Base-by-base conservation (phyloP, 2,888 invertebrate genomes). In the Thelaira solivaga region DNA sequence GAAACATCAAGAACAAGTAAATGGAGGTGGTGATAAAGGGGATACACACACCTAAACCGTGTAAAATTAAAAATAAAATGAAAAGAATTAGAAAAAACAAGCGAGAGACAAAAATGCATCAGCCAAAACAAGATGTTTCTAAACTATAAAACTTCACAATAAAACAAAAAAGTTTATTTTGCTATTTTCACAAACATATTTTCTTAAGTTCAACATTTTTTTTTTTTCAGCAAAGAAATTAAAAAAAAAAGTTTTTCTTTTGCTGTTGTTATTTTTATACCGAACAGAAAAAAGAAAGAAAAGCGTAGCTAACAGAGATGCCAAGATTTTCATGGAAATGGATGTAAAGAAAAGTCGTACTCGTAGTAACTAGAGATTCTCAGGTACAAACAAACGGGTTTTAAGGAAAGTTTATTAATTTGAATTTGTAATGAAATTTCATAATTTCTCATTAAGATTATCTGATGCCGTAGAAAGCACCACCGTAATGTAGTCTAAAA, bases 121-220 rank as follows among this genome's bases (percentile, higher is more conserved):
- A 68, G n/a, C 49, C 51, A 43, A 61, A 61, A 34, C 61, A 62
- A 71, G 26, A 55, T 72, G 72, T 64, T 72, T 64, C 62, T 29
- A 49, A 68, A 45, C 41, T 53, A 24, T 10, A 26, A 51, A 64
- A 49, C 41, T 64, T n/a, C 13, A 61, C n/a, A 45, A 18, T 26
- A 20, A 20, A 45, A 72, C 34, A 18, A 62, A 62, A 69, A 71
- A 53, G 43, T 71, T 71, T 61, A 45, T 45, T 62, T 22, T 45
- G 43, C 43, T 36, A 45, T 62, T 62, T 62, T 62, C 45, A 39
- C 53, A 62, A 72, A 29, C 45, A 72, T 55, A 64, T 72, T 72
- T 72, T 47, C 55, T 47, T 43, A 45, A 72, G 39, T 64, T 61
- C 31, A 41, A 29, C 6, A 13, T 34, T 31, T 51, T 43, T 51